Evolutionary conservation across 23 tunicate genomes (phyloP), one percentile per base, ranked within the genome.

Genomic region (Trididemnum miniatum): DNA sequence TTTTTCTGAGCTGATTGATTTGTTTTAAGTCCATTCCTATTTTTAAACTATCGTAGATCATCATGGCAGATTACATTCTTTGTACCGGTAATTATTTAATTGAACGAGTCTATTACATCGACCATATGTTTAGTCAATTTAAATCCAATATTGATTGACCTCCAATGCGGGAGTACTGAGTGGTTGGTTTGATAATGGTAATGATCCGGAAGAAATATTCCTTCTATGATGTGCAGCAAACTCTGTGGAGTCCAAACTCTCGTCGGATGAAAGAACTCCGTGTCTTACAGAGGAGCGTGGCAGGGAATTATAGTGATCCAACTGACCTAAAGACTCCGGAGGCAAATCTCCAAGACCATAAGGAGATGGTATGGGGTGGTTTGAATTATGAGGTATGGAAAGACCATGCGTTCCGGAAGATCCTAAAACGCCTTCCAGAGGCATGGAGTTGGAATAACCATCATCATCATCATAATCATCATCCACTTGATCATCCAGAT

Each of bases 401-500:
- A 85, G 36, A 49, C 38, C 89, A 35, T 37, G 84, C 52, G 35
- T 64, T 15, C 76, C 54, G 15, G 74, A 34, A 5, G 82, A 31
- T 12, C 69, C 30, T 23, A 86, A 31, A 25, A 69, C 25, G n/a
- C 90, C 80, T 54, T 86, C 90, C 26, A 1, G 90, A 24, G 90
- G 90, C 57, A 86, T 69, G 2, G 90, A 86, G 72, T 78, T 86
- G 3, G 90, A 86, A n/a, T 78, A 37, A 28, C 65, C 44, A 12
- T 57, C 89, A 37, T 77, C 89, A 31, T 62, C 82, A 77, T 29
- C 77, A 20, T 40, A 77, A 40, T 37, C 78, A 18, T 36, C 76
- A 49, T 65, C 83, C 3, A 2, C 31, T 9, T 4, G 2, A n/a
- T 29, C 35, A 35, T 25, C 22, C 9, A n/a, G 20, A 2, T 5